phyloP scores from a whole-genome alignment of 2,888 invertebrate species.

The Sminthurinus aureus region DNA sequence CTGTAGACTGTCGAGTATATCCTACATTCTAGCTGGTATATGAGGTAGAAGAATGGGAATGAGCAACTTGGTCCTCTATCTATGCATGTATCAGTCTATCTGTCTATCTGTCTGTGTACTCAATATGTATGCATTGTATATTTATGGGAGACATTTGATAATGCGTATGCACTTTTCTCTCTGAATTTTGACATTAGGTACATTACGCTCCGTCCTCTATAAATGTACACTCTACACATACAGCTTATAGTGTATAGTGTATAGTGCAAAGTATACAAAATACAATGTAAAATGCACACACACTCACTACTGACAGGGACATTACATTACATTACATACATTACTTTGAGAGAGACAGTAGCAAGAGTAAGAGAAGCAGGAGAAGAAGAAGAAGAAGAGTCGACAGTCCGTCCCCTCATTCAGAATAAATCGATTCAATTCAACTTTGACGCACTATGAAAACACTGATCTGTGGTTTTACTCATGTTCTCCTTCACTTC shows the following conservation, averaged over 20 bases:
- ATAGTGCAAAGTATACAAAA: too few relatives aligned
- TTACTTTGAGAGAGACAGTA: too few relatives aligned
- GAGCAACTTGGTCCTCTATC: neutral
- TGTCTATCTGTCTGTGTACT: neutral
- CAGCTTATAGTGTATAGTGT: too few relatives aligned
- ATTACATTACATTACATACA: too few relatives aligned
- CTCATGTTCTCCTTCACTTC: conserved; percentile 5
- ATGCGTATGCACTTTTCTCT: neutral
- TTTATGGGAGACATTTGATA: too few relatives aligned
- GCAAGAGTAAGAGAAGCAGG: neutral
- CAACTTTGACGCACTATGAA: neutral
- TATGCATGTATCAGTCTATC: too few relatives aligned
- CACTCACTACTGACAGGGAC: too few relatives aligned
- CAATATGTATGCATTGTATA: neutral
- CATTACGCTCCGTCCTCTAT: neutral
- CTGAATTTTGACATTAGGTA: neutral
- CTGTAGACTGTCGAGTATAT: neutral
- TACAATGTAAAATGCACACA: too few relatives aligned
- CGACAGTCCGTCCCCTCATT: neutral
- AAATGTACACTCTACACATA: too few relatives aligned
- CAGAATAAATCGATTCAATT: conserved; percentile 25
- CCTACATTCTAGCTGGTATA: too few relatives aligned
- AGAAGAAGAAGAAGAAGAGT: neutral
- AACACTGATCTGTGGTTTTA: conserved; percentile 19
- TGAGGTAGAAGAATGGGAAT: neutral